phyloP scores from a whole-genome alignment of 2,888 invertebrate genomes.

The Cataglyphis cursor region DNA sequence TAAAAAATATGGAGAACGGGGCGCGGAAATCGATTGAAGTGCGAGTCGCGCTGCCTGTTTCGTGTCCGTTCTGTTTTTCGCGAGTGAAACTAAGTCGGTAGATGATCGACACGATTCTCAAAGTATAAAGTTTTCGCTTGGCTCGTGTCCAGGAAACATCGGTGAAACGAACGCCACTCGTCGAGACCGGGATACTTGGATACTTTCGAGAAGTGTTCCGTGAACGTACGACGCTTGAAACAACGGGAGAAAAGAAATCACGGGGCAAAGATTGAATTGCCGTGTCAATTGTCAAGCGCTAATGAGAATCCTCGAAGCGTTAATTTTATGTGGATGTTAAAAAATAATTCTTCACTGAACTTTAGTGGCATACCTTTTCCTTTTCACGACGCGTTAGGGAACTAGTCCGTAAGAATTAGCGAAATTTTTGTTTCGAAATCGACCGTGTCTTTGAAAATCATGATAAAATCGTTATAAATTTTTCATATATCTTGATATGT shows the following conservation, averaged over 20 bases:
- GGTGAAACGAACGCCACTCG: constrained; percentile 17
- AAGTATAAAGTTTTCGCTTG: constrained; percentile 25
- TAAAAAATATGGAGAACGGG: constrained; percentile 59
- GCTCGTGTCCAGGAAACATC: constrained; percentile 21
- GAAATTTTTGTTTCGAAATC: not conserved
- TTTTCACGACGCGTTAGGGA: not conserved
- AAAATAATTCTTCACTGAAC: not conserved
- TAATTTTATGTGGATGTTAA: not conserved
- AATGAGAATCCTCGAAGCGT: not conserved
- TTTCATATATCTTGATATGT: not conserved
- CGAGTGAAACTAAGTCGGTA: constrained; percentile 13
- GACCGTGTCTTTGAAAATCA: not conserved
- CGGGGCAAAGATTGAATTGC: not conserved
- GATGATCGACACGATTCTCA: constrained; percentile 24
- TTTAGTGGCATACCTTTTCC: not conserved
- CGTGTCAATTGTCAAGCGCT: not conserved
- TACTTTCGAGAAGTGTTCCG: constrained; percentile 17
- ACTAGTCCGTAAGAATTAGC: not conserved
- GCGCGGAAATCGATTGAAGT: constrained; percentile 32
- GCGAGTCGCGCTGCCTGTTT: constrained; percentile 1
- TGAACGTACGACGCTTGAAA: not conserved
- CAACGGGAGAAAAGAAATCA: not conserved
- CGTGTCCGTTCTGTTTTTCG: not conserved
- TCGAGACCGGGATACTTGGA: not conserved
- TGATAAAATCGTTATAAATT: not conserved